phyloP scores from a whole-genome alignment of 2,113 vertebrate species.

The Agelaius tricolor region DNA sequence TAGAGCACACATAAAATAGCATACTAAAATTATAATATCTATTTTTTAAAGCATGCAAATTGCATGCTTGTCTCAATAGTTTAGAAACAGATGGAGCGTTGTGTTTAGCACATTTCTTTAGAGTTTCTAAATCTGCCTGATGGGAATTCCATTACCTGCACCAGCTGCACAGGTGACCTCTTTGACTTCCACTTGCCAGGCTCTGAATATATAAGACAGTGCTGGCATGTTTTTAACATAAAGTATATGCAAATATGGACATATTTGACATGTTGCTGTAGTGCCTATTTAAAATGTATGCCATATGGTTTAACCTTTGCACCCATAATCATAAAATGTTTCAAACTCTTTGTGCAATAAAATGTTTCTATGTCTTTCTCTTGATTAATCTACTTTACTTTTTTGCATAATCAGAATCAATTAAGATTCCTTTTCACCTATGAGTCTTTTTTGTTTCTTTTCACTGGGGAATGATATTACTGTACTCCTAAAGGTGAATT shows the following conservation, averaged over 20 bases:
- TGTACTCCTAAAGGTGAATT: neutral
- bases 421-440: neutral
- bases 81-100: constrained; percentile 67
- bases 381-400: neutral
- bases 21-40: neutral
- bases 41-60: constrained; percentile 5
- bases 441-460: neutral
- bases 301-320: constrained; percentile 49
- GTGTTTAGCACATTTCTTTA: constrained; percentile 65
- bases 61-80: constrained; percentile 40
- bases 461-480: neutral
- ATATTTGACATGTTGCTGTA: constrained; percentile 58
- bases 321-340: constrained; percentile 7
- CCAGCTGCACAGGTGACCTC: constrained; percentile 75
- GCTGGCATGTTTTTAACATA: constrained; percentile 65
- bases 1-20: constrained; percentile 14
- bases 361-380: neutral
- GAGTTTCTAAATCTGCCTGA: constrained; percentile 67
- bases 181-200: constrained; percentile 66
- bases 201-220: constrained; percentile 67
- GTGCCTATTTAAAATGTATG: constrained; percentile 1
- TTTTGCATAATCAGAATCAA: neutral
- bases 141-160: constrained; percentile 74
- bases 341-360: neutral
- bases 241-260: constrained; percentile 68